Conservation (phyloP, 2,797 vertebrate species). For the Rhodeus uyekii region DNA sequence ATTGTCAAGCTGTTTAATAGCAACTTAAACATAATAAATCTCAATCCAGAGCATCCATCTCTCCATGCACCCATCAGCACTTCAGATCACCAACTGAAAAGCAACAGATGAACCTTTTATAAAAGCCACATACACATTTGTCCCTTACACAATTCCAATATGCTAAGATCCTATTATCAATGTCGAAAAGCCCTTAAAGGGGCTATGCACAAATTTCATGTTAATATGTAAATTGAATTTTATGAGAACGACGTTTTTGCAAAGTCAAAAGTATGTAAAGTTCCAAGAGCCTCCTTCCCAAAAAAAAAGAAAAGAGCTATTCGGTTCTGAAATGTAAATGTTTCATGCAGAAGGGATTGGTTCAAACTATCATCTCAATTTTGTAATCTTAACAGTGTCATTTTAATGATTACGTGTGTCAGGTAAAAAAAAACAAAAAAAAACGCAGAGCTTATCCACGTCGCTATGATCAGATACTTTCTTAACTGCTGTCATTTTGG, state of each 20-base stretch:
- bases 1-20: background rate
- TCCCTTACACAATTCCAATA: too few species aligned
- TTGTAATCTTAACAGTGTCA: background rate
- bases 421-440: too few species aligned
- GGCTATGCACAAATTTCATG: background rate
- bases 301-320: too few species aligned
- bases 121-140: background rate
- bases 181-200: background rate
- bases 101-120: background rate
- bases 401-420: too few species aligned
- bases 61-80: background rate
- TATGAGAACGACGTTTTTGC: background rate
- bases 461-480: too few species aligned
- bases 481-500: too few species aligned
- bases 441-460: too few species aligned
- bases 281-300: too few species aligned
- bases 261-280: background rate
- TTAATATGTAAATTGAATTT: background rate
- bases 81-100: constrained; percentile 1
- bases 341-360: background rate
- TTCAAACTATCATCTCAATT: background rate
- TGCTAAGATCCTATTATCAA: too few species aligned
- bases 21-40: background rate
- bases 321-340: background rate
- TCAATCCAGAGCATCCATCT: background rate